Evolutionary conservation across 2,888 invertebrate genomes (phyloP).

Genomic region (Drosophila rellima): DNA sequence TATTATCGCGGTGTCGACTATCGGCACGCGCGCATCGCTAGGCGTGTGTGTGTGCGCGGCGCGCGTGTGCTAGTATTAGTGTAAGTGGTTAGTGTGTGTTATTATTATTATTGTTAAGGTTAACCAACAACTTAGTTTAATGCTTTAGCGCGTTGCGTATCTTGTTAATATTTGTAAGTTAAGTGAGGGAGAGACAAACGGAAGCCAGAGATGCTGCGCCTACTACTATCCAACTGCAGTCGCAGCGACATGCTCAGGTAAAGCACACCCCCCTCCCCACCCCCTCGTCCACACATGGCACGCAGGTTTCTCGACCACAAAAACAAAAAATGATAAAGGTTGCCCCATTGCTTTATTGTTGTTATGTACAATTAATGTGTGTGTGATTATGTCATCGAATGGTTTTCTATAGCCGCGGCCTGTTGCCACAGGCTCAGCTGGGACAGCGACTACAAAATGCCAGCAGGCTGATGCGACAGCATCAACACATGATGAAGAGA

Average conservation of each 20-base stretch:
- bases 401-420: constrained; percentile 55
- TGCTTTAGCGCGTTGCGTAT: constrained; percentile 66
- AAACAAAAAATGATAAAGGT: constrained; percentile 45
- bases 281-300: constrained; percentile 11
- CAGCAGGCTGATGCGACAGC: constrained; percentile 57
- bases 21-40: constrained; percentile 29
- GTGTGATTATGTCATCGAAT: constrained; percentile 72
- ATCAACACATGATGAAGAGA: constrained; percentile 23
- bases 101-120: constrained; percentile 64
- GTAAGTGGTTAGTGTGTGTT: constrained; percentile 36
- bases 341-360: background rate
- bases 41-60: constrained; percentile 4
- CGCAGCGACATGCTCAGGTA: constrained; percentile 77
- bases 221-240: constrained; percentile 73
- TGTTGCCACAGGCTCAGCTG: constrained; percentile 52
- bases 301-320: background rate
- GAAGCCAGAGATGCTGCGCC: constrained; percentile 73
- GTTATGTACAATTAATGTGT: background rate
- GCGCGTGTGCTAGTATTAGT: constrained; percentile 1
- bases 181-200: constrained; percentile 45
- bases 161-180: constrained; percentile 58
- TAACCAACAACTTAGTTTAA: constrained; percentile 61
- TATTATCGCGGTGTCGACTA: constrained; percentile 9
- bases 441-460: constrained; percentile 62
- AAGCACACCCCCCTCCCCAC: background rate